Percentiles rank a stretch among this genome's conserved stretches.
Evolutionary conservation across 1,140 invertebrate genomes (phyloP).

Genomic region (Papilio polyxenes): DNA sequence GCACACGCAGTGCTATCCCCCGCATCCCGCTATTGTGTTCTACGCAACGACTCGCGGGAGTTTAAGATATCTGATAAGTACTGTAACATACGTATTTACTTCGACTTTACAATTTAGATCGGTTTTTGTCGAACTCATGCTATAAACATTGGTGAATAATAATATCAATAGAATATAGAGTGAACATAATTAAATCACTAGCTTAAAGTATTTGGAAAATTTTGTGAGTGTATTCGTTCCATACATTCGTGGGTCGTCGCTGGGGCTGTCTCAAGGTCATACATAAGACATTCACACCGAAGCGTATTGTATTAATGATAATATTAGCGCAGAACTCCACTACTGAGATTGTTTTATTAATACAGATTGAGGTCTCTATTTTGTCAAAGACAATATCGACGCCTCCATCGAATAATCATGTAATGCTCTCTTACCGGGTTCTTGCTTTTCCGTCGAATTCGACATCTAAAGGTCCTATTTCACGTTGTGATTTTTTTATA

Average conservation of each 20-base stretch:
- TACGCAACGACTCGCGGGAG: too few species aligned
- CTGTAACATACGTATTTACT: too few species aligned
- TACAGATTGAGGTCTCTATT: background rate
- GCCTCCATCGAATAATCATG: too few species aligned
- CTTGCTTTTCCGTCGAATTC: too few species aligned
- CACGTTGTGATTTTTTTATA: too few species aligned
- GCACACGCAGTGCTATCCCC: too few species aligned
- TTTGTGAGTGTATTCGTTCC: constrained; percentile 30
- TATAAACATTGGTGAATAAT: background rate
- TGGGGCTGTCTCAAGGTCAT: constrained; percentile 44
- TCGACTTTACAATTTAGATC: too few species aligned
- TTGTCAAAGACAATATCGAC: background rate
- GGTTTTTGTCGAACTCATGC: background rate
- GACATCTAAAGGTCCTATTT: too few species aligned
- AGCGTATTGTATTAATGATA: background rate
- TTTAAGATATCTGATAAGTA: too few species aligned
- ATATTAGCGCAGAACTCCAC: background rate
- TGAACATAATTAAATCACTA: constrained; percentile 4
- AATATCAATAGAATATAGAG: background rate
- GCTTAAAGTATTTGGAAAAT: background rate
- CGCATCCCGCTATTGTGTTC: too few species aligned
- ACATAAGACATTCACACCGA: constrained; percentile 18
- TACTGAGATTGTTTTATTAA: background rate
- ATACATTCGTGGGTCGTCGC: constrained; percentile 43
- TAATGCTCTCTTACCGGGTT: too few species aligned